These are phyloP conservation scores for Hyposoter dolosus DNA, from an alignment of 2,888 invertebrate species.

Conservation along the genomic window DNA sequence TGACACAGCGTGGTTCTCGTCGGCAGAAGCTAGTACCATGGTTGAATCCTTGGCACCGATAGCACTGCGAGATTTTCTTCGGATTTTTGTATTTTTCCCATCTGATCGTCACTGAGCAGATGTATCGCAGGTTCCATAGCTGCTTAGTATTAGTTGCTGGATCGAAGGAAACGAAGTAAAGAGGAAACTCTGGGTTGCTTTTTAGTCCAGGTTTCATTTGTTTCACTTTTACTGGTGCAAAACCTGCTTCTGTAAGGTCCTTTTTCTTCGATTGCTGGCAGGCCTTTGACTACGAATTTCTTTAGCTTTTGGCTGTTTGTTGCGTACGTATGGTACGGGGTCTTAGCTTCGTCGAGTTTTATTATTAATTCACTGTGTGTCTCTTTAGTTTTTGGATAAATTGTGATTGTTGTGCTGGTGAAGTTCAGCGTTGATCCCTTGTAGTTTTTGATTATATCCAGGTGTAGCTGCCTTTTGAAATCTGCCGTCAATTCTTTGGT, in stretches of 20 bases:
- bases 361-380: neutral
- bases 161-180: neutral
- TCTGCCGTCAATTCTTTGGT: no score
- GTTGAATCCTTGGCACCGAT: neutral
- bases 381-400: neutral
- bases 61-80: neutral
- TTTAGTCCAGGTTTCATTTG: neutral
- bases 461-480: no score
- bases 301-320: neutral
- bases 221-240: neutral
- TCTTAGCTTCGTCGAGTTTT: neutral
- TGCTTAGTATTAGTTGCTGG: neutral
- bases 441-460: neutral
- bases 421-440: neutral
- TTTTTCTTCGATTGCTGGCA: constrained; percentile 1
- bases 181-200: neutral
- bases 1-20: neutral
- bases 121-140: neutral
- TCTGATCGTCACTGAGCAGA: constrained; percentile 1
- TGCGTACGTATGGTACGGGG: neutral
- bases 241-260: neutral
- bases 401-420: neutral
- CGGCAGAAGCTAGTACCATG: neutral
- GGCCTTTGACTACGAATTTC: neutral
- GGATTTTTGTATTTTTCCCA: constrained; percentile 13